Base-by-base conservation (phyloP, 1,140 invertebrate genomes). In the Papilio xuthus region DNA sequence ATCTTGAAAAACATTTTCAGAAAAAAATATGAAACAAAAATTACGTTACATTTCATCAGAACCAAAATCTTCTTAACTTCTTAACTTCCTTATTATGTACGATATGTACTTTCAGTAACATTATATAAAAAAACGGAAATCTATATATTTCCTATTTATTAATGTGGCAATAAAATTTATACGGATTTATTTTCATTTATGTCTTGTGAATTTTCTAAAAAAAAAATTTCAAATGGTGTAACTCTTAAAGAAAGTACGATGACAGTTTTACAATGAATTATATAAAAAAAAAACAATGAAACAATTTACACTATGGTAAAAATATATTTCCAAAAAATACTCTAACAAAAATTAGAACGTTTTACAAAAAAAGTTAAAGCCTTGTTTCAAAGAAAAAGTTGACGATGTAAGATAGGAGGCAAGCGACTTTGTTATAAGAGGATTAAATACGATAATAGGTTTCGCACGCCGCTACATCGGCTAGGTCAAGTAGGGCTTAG, bases 371-470 rank as follows among this genome's bases (percentile, higher is more conserved):
- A 32, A 67, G 12, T 67, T 67, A 15, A 18, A 53, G 67, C 44
- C 23, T 18, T 42, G 60, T 80, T 69, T 80, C 56, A 80, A 80
- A 77, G 23, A n/a, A 70, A 77, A 77, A 56, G 50, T 69, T 74
- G 32, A 56, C 32, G 18, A 32, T 78, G n/a, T 71, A 67, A 67
- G 60, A 67, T 60, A 73, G 12, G 44, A 20, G 12, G 71, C 4
- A 12, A 70, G 67, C 32, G 28, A 71, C 69, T 71, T 28, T 28
- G 71, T 73, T 73, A 50, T 82, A 82, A 82, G 79, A 80, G 81
- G 79, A 82, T 82, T 82, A 82, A 75, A 80, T 74, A 80, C 79
- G 56, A 75, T 82, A 81, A 82, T 82, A 81, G 78, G 81, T 70
- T 82, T 82, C 44, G 42, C 71, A 73, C 42, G 41, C 71, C 50